Evolutionary conservation across 2,888 invertebrate genomes (phyloP), one percentile per base, ranked within the genome.

Genomic region (Drosophila testacea): DNA sequence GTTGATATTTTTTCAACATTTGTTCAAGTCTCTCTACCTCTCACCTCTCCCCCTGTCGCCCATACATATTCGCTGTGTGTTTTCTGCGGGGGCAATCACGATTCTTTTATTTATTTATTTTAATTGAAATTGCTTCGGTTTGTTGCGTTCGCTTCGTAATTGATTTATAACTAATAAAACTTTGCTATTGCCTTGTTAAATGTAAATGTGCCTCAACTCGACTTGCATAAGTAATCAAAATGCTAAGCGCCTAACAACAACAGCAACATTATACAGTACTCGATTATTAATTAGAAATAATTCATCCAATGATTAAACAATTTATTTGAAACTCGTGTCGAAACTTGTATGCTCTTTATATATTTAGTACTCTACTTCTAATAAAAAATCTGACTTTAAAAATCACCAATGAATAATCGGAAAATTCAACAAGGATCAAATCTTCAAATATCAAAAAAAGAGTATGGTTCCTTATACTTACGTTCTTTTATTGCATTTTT

Each of bases 121-220:
- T 73, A 84, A 84, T 84, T 83, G 84, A 83, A 81, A 81, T 87
- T 73, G 73, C 78, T 76, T 48, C 59, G 73, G 54, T 51, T 63
- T 62, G 75, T 41, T 79, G 72, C 64, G 64, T 62, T 77, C 62
- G 66, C 60, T 71, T 55, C 63, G 71, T 71, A 81, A 90, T 86
- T 90, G 90, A 90, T 87, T 88, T 90, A 90, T 88, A 80, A 80
- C 77, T 85, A 83, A 83, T 81, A 82, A 73, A 86, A 79, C 44
- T 51, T 79, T 75, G 65, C 70, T 62, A 69, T 77, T 73, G 73
- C 77, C 78, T 77, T 69, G 77, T 77, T 66, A 73, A 78, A 83
- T 85, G 86, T 80, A 80, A 85, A 85, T 85, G 72, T 48, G 70
- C 47, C 62, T 47, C 70, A 63, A 62, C 63, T 67, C 54, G 75